A percentile compares a stretch with the other conserved stretches of the same genome.
phyloP scores from a whole-genome alignment of 1,140 invertebrate species.

The Probaryconus sp. region DNA sequence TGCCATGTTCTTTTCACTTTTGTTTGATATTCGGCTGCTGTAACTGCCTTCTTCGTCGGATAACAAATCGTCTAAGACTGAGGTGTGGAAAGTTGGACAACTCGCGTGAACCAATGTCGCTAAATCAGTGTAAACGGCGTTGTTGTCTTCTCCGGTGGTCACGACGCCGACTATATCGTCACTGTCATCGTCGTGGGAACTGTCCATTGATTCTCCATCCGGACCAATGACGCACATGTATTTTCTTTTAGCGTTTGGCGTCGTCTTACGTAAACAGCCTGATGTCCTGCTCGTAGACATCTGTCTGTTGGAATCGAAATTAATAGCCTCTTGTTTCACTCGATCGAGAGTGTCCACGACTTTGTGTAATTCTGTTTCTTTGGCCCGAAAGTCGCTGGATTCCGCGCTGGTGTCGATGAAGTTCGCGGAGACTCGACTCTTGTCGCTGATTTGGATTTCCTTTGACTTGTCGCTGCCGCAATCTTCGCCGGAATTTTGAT shows the following conservation, averaged over 20 bases:
- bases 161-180: slow-evolving; percentile 71
- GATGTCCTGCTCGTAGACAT: too few species aligned
- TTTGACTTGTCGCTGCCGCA: slow-evolving; percentile 57
- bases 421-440: slow-evolving; percentile 39
- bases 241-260: slow-evolving; percentile 69
- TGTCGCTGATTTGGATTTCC: slow-evolving; percentile 46
- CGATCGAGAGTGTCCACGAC: slow-evolving; percentile 55
- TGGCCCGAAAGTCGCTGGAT: slow-evolving; percentile 17
- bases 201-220: slow-evolving; percentile 71
- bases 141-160: slow-evolving; percentile 67
- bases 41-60: slow-evolving; percentile 88
- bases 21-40: slow-evolving; percentile 92
- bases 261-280: not conserved
- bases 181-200: slow-evolving; percentile 75
- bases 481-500: slow-evolving; percentile 55
- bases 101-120: slow-evolving; percentile 75
- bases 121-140: slow-evolving; percentile 78
- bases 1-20: slow-evolving; percentile 96
- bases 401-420: slow-evolving; percentile 35
- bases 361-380: not conserved
- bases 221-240: slow-evolving; percentile 68
- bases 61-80: slow-evolving; percentile 81
- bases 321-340: slow-evolving; percentile 5
- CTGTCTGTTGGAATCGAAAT: too few species aligned
- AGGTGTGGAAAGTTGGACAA: slow-evolving; percentile 70